Base-by-base conservation (phyloP, 2,113 vertebrate species). In the Tinamus guttatus region DNA sequence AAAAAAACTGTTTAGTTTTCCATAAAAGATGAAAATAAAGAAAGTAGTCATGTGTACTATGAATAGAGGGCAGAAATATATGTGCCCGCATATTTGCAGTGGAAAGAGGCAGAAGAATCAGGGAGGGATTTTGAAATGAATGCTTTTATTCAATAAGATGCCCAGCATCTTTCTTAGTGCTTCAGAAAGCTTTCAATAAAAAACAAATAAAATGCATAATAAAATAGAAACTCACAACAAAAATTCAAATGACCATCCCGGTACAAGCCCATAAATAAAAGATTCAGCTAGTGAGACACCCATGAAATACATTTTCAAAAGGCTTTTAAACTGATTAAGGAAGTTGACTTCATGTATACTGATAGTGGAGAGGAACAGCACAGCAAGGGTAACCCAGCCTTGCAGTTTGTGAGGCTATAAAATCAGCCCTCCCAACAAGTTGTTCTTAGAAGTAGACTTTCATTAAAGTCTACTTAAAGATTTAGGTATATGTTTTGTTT, bases 301-400 rank as follows among this genome's bases (percentile, higher is more conserved):
- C 68, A 81, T 90, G 97, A 97, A 96, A 96, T 89, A 90, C 83
- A 92, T 94, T 96, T 96, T 95, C 71, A 84, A 93, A 96, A 95
- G 91, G 92, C 92, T 97, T 98, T 97, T 96, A 96, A 96, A 96
- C 91, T 93, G 90, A 97, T 97, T 97, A 97, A 94, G 71, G 92
- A 93, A 93, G 90, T 87, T 91, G 77, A 60, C 64, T n/a, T n/a
- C n/a, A n/a, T n/a, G n/a, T n/a, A n/a, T n/a, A n/a, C n/a, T n/a
- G n/a, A n/a, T 94, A 96, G 77, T 60, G 32, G 41, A 85, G 63
- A 59, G 52, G 43, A 77, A 80, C 2, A 0, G 47, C 63, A 20
- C 27, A 65, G 0, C 0, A 32, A 69, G 15, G 43, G 43, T 65
- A 91, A 75, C 63, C 16, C 32, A 71, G 51, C n/a, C 47, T 78